Base-by-base conservation (phyloP, 2,797 vertebrate genomes). In the Takifugu rubripes region DNA sequence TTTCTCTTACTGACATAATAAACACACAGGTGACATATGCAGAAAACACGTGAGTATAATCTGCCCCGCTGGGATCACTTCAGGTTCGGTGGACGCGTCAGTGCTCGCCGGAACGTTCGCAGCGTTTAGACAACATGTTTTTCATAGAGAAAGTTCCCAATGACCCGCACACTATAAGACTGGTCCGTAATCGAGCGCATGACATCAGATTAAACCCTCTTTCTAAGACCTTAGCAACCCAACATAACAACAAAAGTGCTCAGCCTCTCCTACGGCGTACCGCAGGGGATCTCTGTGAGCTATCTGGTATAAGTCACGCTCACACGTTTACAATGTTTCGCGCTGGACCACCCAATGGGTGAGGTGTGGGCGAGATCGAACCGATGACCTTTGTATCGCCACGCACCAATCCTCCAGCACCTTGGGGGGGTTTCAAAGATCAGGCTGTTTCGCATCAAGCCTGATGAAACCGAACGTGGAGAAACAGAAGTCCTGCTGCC, bases 201-300 rank as follows among this genome's bases (percentile, higher is more conserved):
- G 61, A 61, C 15, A 56, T n/a, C 52, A 53, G 54, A 68, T 78
- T 83, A 78, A 74, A 74, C 49, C 42, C 61, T 64, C 73, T 54
- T 66, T 56, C 70, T 54, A 65, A 65, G 42, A 15, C 16, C 27
- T 27, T 51, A 25, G 33, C 40, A 52, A 40, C 36, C 36, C 12
- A 14, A 2, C 3, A 12, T 5, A 40, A 40, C 4, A 14, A 14
- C 36, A 40, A 40, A 40, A 40, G 36, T 3, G 10, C 14, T 40
- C 36, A 40, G 4, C 33, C 11, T 11, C 36, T 12, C 36, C 12
- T 40, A 40, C 3, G 12, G 10, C 10, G 36, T 4, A 40, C 36
- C 3, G 14, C 2, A 1, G 12, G 27, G 36, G 36, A 40, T 12
- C 14, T 40, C 5, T 14, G 12, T 10, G 4, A 12, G 36, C 12